Evolutionary conservation across 2,113 vertebrate species (phyloP).

Genomic region (Paracanthobrama guichenoti): DNA sequence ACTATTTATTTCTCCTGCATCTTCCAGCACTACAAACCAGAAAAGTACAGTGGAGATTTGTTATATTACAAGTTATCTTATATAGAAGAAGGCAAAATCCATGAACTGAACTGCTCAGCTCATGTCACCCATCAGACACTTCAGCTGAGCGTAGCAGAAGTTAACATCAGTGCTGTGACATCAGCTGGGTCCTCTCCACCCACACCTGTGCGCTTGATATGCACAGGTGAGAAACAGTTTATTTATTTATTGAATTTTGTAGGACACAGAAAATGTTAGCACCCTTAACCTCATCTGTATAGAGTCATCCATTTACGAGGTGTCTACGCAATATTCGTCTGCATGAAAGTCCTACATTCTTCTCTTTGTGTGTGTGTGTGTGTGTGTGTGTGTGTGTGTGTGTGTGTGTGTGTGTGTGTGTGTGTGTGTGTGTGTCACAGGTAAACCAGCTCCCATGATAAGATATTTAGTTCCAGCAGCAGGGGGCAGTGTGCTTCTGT

Average conservation of each 20-base stretch:
- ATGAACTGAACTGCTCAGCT: conserved; percentile 47
- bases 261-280: not conserved
- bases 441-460: conserved; percentile 50
- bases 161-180: conserved; percentile 67
- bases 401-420: not conserved
- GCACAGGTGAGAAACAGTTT: conserved; percentile 64
- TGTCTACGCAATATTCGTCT: not conserved
- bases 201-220: conserved; percentile 61
- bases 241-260: not conserved
- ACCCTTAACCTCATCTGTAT: not conserved
- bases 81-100: conserved; percentile 38
- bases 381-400: no score
- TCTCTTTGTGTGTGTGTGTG: not conserved
- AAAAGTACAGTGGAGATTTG: conserved; percentile 63
- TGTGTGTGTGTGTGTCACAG: conserved; percentile 50
- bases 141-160: conserved; percentile 50
- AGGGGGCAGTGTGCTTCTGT: conserved; percentile 53
- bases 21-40: conserved; percentile 60
- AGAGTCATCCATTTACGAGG: not conserved
- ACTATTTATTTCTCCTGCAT: conserved; percentile 9
- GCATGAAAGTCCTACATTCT: not conserved
- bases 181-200: conserved; percentile 68
- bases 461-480: conserved; percentile 34
- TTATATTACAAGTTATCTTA: conserved; percentile 60
- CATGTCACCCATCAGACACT: conserved; percentile 52